phyloP scores from a whole-genome alignment of 2,113 vertebrate genomes.

The Thunnus thynnus region DNA sequence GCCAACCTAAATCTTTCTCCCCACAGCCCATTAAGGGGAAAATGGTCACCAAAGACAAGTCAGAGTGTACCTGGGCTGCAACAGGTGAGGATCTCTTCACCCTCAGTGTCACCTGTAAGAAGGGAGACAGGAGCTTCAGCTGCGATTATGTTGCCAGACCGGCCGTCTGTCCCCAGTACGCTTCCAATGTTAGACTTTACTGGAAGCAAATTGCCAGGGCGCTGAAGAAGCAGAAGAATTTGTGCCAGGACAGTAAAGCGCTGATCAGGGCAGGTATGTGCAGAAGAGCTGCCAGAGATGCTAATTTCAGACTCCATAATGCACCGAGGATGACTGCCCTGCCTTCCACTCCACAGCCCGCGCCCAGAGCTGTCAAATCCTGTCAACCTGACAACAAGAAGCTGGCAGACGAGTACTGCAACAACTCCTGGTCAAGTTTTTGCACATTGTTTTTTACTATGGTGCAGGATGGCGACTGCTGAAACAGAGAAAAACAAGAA shows the following conservation, averaged over 20 bases:
- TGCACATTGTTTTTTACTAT: slow-evolving; percentile 91
- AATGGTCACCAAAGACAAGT: slow-evolving; percentile 84
- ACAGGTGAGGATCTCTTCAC: slow-evolving; percentile 38
- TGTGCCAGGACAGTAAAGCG: slow-evolving; percentile 84
- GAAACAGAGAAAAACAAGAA: slow-evolving; percentile 29
- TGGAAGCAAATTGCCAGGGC: slow-evolving; percentile 90
- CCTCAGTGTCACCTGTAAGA: slow-evolving; percentile 85
- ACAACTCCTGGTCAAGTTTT: slow-evolving; percentile 84
- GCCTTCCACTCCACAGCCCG: background rate
- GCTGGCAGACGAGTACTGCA: slow-evolving; percentile 88
- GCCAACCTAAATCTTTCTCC: slow-evolving; percentile 47
- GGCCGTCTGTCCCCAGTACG: slow-evolving; percentile 81
- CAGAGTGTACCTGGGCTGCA: slow-evolving; percentile 87
- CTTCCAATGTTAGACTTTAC: slow-evolving; percentile 77
- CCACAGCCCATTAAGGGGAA: slow-evolving; percentile 79
- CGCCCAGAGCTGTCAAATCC: slow-evolving; percentile 39
- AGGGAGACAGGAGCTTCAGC: slow-evolving; percentile 64
- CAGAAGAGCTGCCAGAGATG: slow-evolving; percentile 81
- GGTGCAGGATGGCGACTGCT: slow-evolving; percentile 88
- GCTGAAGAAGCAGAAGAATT: slow-evolving; percentile 86
- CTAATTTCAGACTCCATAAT: slow-evolving; percentile 85
- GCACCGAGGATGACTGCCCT: background rate
- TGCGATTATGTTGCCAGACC: slow-evolving; percentile 89
- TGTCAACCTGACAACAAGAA: slow-evolving; percentile 80
- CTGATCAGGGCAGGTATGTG: slow-evolving; percentile 88